phyloP scores from a whole-genome alignment of 2,888 invertebrate species.

The Trachelus tabidus region DNA sequence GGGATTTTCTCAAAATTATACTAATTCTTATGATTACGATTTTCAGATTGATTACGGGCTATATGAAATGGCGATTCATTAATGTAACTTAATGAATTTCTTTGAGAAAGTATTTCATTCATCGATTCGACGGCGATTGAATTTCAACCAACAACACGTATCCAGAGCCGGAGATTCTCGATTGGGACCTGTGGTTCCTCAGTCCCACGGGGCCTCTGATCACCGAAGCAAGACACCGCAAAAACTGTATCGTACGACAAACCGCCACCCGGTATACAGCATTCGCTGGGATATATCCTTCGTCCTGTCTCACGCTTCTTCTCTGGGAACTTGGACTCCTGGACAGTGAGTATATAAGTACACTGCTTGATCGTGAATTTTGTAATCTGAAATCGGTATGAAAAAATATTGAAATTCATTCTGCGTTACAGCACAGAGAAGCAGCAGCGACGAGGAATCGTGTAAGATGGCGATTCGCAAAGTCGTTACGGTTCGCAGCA shows the following conservation, averaged over 20 bases:
- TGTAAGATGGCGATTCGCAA: not conserved
- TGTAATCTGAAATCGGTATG: not conserved
- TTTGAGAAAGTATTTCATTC: not conserved
- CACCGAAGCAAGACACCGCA: conserved; percentile 57
- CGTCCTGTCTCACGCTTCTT: conserved; percentile 6
- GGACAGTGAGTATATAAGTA: not conserved
- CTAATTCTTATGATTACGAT: not conserved
- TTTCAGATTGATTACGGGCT: not conserved
- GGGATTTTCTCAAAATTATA: not conserved
- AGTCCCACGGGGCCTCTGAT: conserved; percentile 27
- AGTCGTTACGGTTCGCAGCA: conserved; percentile 21
- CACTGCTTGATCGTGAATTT: not conserved
- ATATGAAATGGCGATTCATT: not conserved
- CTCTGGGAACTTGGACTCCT: not conserved
- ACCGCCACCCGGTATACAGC: conserved; percentile 1
- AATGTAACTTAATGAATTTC: not conserved
- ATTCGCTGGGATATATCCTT: conserved; percentile 2
- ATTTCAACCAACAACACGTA: conserved; percentile 33
- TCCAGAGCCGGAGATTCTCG: not conserved
- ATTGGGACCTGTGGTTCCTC: not conserved
- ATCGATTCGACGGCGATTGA: conserved; percentile 29
- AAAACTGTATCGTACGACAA: conserved; percentile 32
- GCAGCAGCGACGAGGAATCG: not conserved
- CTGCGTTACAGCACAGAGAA: not conserved
- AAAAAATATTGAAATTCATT: not conserved